Evolutionary conservation across 1,140 invertebrate genomes (phyloP).

Genomic region (Chironomus tepperi): DNA sequence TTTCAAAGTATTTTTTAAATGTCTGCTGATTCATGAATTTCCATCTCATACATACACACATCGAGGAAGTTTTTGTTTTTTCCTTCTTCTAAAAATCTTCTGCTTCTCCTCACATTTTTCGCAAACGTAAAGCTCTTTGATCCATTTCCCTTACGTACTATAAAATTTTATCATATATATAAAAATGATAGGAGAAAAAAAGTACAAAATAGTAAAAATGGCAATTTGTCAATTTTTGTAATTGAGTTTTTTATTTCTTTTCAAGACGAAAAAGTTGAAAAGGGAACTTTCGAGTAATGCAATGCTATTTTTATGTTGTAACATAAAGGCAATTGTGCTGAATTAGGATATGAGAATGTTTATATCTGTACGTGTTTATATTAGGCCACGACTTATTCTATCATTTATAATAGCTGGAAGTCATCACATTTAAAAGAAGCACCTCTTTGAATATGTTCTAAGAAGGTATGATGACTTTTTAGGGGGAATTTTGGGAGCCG

Average conservation of each 20-base stretch:
- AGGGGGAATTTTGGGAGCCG: too few relatives aligned
- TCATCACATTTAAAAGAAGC: too few relatives aligned
- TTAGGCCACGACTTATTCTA: too few relatives aligned
- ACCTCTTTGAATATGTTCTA: too few relatives aligned
- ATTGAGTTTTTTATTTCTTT: constrained; percentile 14
- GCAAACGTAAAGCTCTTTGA: constrained; percentile 6
- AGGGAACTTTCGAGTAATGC: constrained; percentile 6
- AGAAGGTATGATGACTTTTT: too few relatives aligned
- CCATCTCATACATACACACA: too few relatives aligned
- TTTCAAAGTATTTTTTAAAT: neutral
- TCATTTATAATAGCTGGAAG: too few relatives aligned
- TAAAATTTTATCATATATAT: constrained; percentile 11
- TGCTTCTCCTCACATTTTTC: neutral
- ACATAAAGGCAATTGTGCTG: constrained; percentile 12
- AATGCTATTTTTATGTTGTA: neutral
- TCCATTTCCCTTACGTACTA: constrained; percentile 2
- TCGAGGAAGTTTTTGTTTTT: too few relatives aligned
- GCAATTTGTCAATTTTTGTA: constrained; percentile 13
- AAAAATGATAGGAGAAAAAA: neutral
- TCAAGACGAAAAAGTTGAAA: neutral
- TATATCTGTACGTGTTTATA: neutral
- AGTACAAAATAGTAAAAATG: neutral
- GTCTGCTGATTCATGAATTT: neutral
- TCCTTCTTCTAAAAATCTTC: too few relatives aligned
- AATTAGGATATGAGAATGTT: constrained; percentile 3